These are phyloP conservation scores for Eurytoma adleriae DNA, from an alignment of 2,888 invertebrate species.

Conservation along the genomic window DNA sequence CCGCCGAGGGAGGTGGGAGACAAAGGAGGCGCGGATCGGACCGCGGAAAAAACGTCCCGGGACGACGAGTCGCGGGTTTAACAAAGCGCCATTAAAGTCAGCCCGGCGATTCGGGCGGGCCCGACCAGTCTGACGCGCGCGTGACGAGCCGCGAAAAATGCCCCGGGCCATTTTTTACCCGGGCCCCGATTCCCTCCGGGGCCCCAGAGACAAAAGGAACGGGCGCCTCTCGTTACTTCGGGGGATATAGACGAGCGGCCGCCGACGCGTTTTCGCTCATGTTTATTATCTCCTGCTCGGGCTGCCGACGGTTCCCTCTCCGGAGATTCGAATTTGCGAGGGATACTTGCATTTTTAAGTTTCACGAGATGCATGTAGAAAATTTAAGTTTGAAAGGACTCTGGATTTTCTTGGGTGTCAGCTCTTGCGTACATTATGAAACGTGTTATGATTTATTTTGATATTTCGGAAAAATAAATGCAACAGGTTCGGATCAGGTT, in stretches of 20 bases:
- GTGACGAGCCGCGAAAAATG: constrained; percentile 50
- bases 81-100: constrained; percentile 73
- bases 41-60: too few species aligned
- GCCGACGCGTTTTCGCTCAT: not conserved
- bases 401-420: too few species aligned
- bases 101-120: constrained; percentile 18
- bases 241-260: not conserved
- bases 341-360: too few species aligned
- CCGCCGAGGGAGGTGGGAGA: constrained; percentile 62
- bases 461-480: too few species aligned
- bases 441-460: too few species aligned
- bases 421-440: too few species aligned
- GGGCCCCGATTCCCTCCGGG: not conserved
- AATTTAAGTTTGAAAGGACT: too few species aligned
- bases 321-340: too few species aligned
- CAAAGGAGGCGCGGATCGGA: constrained; percentile 45
- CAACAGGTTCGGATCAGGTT: too few species aligned
- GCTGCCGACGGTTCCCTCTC: too few species aligned
- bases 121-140: constrained; percentile 54
- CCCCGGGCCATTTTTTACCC: constrained; percentile 6
- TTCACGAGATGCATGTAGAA: too few species aligned
- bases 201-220: not conserved
- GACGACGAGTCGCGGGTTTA: constrained; percentile 56
- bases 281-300: too few species aligned
- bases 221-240: not conserved